phyloP scores from a whole-genome alignment of 2,113 vertebrate species.

The Pangasianodon hypophthalmus region DNA sequence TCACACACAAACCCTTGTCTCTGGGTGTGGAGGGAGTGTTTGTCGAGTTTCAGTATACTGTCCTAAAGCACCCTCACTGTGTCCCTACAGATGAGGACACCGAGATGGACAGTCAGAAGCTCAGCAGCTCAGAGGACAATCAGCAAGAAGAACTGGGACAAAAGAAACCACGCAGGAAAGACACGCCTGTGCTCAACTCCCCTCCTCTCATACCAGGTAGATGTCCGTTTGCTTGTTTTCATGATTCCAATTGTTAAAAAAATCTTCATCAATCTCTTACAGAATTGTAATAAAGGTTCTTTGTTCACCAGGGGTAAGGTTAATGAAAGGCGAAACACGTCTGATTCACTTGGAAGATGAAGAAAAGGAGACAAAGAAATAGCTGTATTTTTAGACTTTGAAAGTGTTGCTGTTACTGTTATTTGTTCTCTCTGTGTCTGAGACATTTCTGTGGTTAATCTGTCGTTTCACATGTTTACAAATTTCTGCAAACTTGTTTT shows the following conservation, averaged over 20 bases:
- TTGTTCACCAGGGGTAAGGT: slow-evolving; percentile 73
- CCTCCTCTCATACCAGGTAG: slow-evolving; percentile 86
- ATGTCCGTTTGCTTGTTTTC: neutral
- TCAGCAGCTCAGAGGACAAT: slow-evolving; percentile 64
- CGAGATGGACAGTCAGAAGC: slow-evolving; percentile 57
- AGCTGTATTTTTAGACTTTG: slow-evolving; percentile 51
- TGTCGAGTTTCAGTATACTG: neutral
- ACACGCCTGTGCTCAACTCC: slow-evolving; percentile 81
- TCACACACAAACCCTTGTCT: slow-evolving; percentile 15
- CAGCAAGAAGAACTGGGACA: slow-evolving; percentile 74
- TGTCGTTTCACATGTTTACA: slow-evolving; percentile 5
- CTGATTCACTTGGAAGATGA: slow-evolving; percentile 83
- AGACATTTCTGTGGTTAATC: neutral
- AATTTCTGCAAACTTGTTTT: slow-evolving; percentile 2
- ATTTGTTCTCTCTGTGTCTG: slow-evolving; percentile 1
- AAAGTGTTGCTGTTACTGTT: neutral
- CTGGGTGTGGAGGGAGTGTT: neutral
- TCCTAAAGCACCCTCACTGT: slow-evolving; percentile 3
- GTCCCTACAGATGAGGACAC: slow-evolving; percentile 31
- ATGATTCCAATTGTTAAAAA: neutral
- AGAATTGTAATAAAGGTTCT: neutral
- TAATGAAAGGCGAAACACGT: slow-evolving; percentile 76
- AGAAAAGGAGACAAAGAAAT: slow-evolving; percentile 77
- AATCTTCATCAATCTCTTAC: neutral
- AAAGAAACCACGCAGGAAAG: slow-evolving; percentile 89